A percentile compares a stretch with the other conserved stretches of the same genome.
These are phyloP conservation scores for Aphelinus certus DNA, from an alignment of 1,140 invertebrate genomes.

Conservation along the genomic window DNA sequence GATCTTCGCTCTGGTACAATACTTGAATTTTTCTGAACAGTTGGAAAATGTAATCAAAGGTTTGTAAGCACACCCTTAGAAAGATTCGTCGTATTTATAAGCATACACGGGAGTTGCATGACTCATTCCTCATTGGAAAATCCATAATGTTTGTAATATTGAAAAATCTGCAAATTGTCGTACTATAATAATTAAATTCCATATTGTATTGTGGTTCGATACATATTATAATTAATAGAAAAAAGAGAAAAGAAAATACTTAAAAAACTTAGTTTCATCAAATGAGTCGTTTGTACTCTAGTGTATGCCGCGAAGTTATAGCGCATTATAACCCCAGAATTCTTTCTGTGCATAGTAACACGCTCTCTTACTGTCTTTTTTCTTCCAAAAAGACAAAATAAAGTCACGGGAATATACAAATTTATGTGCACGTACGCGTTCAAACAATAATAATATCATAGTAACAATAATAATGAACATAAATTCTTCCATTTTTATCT, in stretches of 20 bases:
- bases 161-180: slow-evolving; percentile 14
- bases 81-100: slow-evolving; percentile 26
- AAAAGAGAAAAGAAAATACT: slow-evolving; percentile 17
- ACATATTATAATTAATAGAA: slow-evolving; percentile 6
- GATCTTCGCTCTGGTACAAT: slow-evolving; percentile 25
- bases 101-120: slow-evolving; percentile 29
- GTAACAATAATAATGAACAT: not conserved
- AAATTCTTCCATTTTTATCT: slow-evolving; percentile 25
- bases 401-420: slow-evolving; percentile 19
- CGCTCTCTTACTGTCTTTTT: slow-evolving; percentile 26
- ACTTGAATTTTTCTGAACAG: slow-evolving; percentile 31
- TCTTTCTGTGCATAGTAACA: slow-evolving; percentile 22
- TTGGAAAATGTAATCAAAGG: slow-evolving; percentile 33
- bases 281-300: slow-evolving; percentile 26
- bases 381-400: slow-evolving; percentile 13
- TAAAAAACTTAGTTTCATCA: slow-evolving; percentile 25
- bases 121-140: slow-evolving; percentile 38
- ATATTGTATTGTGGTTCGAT: slow-evolving; percentile 34
- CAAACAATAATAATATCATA: not conserved
- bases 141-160: slow-evolving; percentile 19
- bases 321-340: slow-evolving; percentile 31
- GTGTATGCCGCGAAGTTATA: slow-evolving; percentile 27
- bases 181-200: slow-evolving; percentile 27
- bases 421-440: not conserved
- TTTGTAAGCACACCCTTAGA: slow-evolving; percentile 5